Percentiles rank a stretch among this genome's conserved stretches.
These are phyloP conservation scores for Garra rufa DNA, from an alignment of 2,113 vertebrate species.

Conservation along the genomic window DNA sequence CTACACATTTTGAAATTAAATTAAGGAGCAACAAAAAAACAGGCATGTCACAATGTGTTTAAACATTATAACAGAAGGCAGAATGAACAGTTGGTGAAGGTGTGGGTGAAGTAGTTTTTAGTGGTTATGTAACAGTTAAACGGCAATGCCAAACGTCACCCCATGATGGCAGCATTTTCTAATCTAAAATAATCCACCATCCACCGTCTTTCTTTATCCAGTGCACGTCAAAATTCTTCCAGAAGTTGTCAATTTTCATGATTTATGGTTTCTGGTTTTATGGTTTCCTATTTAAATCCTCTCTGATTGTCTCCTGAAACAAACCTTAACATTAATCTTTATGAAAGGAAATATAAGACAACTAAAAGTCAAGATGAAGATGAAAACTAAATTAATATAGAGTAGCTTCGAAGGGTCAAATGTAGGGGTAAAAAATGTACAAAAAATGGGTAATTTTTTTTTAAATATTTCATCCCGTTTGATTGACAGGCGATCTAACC, in stretches of 20 bases:
- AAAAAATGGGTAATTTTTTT: no score
- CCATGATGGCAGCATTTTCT: slow-evolving; percentile 21
- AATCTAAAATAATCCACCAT: background rate
- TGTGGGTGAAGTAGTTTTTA: background rate
- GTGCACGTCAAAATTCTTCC: background rate
- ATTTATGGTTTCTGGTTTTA: background rate
- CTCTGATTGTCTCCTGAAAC: background rate
- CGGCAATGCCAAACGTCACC: background rate
- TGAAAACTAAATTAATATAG: background rate
- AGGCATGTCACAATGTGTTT: slow-evolving; percentile 4
- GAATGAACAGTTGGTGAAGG: background rate
- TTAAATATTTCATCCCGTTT: no score
- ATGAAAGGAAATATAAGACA: no score
- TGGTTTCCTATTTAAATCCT: background rate
- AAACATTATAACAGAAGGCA: background rate
- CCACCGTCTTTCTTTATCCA: background rate
- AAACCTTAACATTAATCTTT: background rate
- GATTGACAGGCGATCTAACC: no score
- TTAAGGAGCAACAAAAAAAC: no score
- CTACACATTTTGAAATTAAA: no score
- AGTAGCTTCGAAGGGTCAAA: background rate
- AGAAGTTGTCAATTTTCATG: no score
- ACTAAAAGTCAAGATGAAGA: background rate
- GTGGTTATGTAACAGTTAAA: slow-evolving; percentile 3
- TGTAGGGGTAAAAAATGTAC: background rate